These are phyloP conservation scores for Rafetus swinhoei DNA, from an alignment of 2,113 vertebrate species.

Conservation along the genomic window DNA sequence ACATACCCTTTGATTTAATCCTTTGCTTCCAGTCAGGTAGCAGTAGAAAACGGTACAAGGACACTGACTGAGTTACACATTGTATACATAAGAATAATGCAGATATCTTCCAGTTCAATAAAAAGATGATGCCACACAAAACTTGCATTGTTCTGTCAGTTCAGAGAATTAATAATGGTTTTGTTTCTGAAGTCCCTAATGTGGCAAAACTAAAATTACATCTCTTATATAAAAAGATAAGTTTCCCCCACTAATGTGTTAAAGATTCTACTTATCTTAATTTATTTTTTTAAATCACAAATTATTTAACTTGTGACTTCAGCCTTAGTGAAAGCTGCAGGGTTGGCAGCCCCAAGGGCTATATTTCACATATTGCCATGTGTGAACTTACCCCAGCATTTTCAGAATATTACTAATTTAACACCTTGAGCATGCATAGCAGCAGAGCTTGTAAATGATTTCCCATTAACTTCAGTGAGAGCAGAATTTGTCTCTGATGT, in stretches of 20 bases:
- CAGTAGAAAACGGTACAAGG: not conserved
- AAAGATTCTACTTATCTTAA: not conserved
- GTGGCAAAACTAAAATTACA: not conserved
- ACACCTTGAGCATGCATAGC: not conserved
- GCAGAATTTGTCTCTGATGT: not conserved
- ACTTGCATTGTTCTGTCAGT: not conserved
- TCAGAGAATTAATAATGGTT: not conserved
- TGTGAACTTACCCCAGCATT: rapidly evolving
- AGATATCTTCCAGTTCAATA: not conserved
- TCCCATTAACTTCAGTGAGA: not conserved
- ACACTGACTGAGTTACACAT: not conserved
- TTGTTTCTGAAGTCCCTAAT: not conserved
- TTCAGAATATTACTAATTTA: not conserved
- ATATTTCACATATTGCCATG: not conserved
- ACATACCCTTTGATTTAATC: not conserved
- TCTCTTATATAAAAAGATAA: not conserved
- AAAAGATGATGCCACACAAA: not conserved
- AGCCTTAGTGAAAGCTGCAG: not conserved
- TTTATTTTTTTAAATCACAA: not conserved
- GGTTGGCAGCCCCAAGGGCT: not conserved
- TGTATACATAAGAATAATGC: not conserved
- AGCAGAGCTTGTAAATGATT: not conserved
- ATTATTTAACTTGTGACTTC: not conserved
- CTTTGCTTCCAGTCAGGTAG: not conserved
- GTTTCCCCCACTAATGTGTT: not conserved